Base-by-base conservation (phyloP, 2,888 invertebrate genomes). In the Branchipolynoe longqiensis region DNA sequence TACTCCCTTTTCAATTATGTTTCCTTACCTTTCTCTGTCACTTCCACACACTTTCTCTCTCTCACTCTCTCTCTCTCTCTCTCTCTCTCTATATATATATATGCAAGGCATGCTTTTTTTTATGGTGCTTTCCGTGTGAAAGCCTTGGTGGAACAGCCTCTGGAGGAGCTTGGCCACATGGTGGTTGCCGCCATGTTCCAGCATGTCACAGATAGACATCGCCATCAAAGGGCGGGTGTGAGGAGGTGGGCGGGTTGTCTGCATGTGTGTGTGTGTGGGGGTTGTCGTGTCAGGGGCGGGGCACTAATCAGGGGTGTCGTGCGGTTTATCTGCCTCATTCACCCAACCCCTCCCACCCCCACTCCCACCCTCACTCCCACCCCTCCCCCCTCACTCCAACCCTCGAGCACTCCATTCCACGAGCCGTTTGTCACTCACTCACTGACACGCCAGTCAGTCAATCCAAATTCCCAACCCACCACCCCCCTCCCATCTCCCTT, bases 261-360 rank as follows among this genome's bases (percentile, higher is more conserved):
- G 36, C 4, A 38, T 33, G 69, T 25, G 62, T 18, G 28, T 62
- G 38, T 18, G 69, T 33, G 69, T 14, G 33, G 69, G 12, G 38
- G 69, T 4, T n/a, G 38, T 69, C 69, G 36, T 69, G 69, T 18
- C 69, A 69, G 33, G 62, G 62, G 2, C 33, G 69, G 62, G 36
- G 33, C 22, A 33, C 69, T 38, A 69, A 69, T 69, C 69, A 69
- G 69, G 62, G 69, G 33, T 69, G 69, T 69, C 38, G 69, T 69
- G 69, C 12, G 36, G 33, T 69, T 69, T 69, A 69, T 69, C 69
- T 69, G 14, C 69, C 25, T 25, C 69, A 69, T 69, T 69, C 69
- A 69, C 14, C 33, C 36, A 8, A 18, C 18, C 48, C 8, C 48
- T 12, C 48, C 48, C 48, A 48, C 8, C 18, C 48, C 8, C 18